A percentile compares a stretch with the other conserved stretches of the same genome.
Evolutionary conservation across 1,140 invertebrate species (phyloP).

Genomic region (Lepidostoma basale): DNA sequence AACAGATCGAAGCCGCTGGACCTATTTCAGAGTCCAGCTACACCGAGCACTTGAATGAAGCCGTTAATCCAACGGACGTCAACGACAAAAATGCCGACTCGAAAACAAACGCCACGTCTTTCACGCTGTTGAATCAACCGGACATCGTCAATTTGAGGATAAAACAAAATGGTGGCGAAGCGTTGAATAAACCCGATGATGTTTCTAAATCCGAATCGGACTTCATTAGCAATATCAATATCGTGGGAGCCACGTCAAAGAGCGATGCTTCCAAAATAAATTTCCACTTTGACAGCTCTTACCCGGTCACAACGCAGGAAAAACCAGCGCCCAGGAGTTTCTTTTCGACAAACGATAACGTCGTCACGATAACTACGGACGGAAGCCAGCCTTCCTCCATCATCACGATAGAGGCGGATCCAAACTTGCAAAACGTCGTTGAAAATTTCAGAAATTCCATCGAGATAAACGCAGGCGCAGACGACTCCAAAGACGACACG

Average conservation of each 20-base stretch:
- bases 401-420: slow-evolving; percentile 44
- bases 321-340: slow-evolving; percentile 35
- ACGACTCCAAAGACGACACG: slow-evolving; percentile 4
- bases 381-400: slow-evolving; percentile 47
- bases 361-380: slow-evolving; percentile 57
- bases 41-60: neutral
- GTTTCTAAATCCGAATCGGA: slow-evolving; percentile 50
- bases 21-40: neutral
- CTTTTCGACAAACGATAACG: slow-evolving; percentile 47
- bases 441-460: slow-evolving; percentile 56
- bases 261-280: slow-evolving; percentile 46
- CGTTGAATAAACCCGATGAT: neutral
- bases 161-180: slow-evolving; percentile 47
- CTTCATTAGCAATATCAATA: slow-evolving; percentile 57
- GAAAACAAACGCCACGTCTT: slow-evolving; percentile 55
- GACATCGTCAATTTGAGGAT: slow-evolving; percentile 59
- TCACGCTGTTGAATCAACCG: slow-evolving; percentile 56
- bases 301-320: slow-evolving; percentile 13
- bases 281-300: slow-evolving; percentile 31
- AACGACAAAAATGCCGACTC: slow-evolving; percentile 46
- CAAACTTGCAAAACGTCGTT: slow-evolving; percentile 34
- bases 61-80: slow-evolving; percentile 47
- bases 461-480: slow-evolving; percentile 54
- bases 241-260: slow-evolving; percentile 57
- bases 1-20: slow-evolving; percentile 7